Conservation (phyloP, 2,888 invertebrate species). For the Syrista parreyssii region DNA sequence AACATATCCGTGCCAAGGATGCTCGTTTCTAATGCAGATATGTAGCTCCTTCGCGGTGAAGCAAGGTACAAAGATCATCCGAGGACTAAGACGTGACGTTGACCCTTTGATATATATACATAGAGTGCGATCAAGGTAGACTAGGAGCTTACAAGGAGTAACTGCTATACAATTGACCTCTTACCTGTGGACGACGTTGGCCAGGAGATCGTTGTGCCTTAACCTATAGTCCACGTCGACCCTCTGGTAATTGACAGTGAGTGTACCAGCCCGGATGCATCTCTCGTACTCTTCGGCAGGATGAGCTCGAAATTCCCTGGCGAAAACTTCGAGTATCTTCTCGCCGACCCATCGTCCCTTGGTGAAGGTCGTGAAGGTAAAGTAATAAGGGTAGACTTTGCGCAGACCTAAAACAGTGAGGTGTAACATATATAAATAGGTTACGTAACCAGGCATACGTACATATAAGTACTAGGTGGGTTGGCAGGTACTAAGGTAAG, state of each 20-base stretch:
- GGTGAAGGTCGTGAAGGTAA: constrained; percentile 95
- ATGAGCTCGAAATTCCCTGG: constrained; percentile 93
- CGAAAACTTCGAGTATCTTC: constrained; percentile 91
- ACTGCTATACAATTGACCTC: not conserved
- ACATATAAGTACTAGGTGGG: no score
- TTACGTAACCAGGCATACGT: no score
- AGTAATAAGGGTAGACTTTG: constrained; percentile 97
- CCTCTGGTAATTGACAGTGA: constrained; percentile 93
- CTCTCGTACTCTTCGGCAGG: constrained; percentile 92
- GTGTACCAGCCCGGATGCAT: constrained; percentile 89
- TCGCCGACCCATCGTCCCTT: constrained; percentile 97
- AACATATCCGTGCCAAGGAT: not conserved
- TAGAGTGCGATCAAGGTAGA: not conserved
- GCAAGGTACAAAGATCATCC: not conserved
- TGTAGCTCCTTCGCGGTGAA: not conserved
- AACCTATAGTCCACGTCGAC: constrained; percentile 92
- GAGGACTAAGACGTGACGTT: not conserved
- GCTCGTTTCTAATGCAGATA: not conserved
- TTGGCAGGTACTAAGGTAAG: not conserved
- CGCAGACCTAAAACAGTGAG: constrained; percentile 78
- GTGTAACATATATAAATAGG: not conserved
- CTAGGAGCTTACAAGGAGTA: not conserved
- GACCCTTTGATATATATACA: not conserved
- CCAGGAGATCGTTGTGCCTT: constrained; percentile 92
- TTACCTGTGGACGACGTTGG: constrained; percentile 95